A percentile compares a stretch with the other conserved stretches of the same genome.
These are phyloP conservation scores for Protomyctophum bolini DNA, from an alignment of 2,113 vertebrate genomes.

Conservation along the genomic window DNA sequence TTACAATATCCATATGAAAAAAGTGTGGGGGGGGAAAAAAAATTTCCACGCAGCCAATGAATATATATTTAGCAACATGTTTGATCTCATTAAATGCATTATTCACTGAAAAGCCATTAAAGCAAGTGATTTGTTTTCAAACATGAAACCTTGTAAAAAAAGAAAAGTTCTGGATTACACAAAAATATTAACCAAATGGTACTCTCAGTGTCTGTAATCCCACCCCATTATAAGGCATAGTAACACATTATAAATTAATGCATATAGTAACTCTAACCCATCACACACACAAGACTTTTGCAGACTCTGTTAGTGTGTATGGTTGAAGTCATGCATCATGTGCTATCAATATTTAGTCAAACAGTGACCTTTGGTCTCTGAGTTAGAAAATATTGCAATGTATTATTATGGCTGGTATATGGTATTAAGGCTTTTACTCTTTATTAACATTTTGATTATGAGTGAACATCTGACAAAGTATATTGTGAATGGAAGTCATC, in stretches of 20 bases:
- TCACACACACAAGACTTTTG: conserved; percentile 4
- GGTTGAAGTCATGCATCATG: background rate
- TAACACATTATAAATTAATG: conserved; percentile 25
- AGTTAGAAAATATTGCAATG: no score
- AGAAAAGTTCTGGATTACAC: conserved; percentile 35
- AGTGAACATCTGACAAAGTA: background rate
- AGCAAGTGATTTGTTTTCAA: conserved; percentile 20
- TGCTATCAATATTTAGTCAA: background rate
- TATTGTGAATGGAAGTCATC: background rate
- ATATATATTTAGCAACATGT: conserved; percentile 50
- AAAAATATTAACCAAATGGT: conserved; percentile 41
- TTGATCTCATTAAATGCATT: conserved; percentile 40
- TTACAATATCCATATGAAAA: conserved; percentile 1
- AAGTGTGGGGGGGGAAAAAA: background rate
- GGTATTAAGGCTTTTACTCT: no score
- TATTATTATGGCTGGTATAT: no score
- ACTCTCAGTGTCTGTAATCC: conserved; percentile 25
- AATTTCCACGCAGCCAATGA: background rate
- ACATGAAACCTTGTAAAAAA: conserved; percentile 33
- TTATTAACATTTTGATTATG: no score
- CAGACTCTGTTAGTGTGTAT: background rate
- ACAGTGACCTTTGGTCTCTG: background rate
- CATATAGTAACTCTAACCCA: conserved; percentile 33
- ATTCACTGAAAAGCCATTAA: conserved; percentile 18
- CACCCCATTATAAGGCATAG: conserved; percentile 20